Evolutionary conservation across 2,888 invertebrate genomes (phyloP).

Genomic region (Acleris cristana): DNA sequence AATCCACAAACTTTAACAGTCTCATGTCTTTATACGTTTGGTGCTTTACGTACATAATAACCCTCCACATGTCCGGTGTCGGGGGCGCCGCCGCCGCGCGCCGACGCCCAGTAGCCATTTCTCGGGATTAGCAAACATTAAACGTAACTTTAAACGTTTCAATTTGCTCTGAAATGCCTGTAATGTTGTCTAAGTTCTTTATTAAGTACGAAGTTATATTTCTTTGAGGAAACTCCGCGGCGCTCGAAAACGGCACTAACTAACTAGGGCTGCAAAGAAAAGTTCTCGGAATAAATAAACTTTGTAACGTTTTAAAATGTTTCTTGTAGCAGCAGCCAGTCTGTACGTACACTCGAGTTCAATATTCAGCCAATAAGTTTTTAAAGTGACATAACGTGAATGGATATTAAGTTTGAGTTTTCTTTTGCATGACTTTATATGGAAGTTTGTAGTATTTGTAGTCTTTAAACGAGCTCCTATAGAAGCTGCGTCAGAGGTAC

Average conservation of each 20-base stretch:
- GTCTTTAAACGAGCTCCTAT: no score
- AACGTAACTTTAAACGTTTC: not conserved
- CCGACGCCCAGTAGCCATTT: no score
- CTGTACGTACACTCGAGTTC: not conserved
- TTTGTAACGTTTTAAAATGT: conserved; percentile 1
- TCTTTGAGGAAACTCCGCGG: conserved; percentile 7
- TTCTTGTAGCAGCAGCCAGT: not conserved
- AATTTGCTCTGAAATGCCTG: conserved; percentile 1
- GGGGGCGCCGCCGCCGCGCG: no score
- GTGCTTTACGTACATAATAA: no score
- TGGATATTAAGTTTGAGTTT: no score
- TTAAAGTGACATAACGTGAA: no score
- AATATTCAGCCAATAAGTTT: no score
- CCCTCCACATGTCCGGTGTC: no score
- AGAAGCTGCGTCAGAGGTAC: no score
- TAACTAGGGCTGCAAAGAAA: conserved; percentile 11
- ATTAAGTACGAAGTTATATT: conserved; percentile 11
- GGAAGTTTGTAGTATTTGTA: no score
- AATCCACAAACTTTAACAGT: not conserved
- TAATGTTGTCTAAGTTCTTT: conserved; percentile 13
- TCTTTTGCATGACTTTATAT: no score
- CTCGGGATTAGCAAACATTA: not conserved
- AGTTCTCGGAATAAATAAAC: conserved; percentile 10
- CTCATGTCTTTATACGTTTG: not conserved
- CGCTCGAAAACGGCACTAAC: conserved; percentile 3